Evolutionary conservation across 2,113 vertebrate genomes (phyloP).

Genomic region (Pseudopipra pipra): DNA sequence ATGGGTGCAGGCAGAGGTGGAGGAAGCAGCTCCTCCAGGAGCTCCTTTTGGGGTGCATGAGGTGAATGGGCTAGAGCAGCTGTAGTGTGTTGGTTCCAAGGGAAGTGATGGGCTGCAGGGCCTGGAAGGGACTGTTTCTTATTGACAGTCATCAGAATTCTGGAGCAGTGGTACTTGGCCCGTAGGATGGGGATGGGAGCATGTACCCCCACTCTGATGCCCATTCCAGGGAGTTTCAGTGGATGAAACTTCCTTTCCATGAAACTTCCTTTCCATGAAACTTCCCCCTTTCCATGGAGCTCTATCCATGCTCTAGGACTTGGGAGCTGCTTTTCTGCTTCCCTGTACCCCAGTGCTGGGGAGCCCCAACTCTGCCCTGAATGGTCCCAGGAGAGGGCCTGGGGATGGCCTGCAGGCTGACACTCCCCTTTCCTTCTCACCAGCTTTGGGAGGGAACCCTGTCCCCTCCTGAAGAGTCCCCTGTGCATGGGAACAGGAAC

Average conservation of each 20-base stretch:
- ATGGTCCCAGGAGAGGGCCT: too few relatives aligned
- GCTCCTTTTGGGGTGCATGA: background rate
- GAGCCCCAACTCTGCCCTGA: background rate
- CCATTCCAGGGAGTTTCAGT: background rate
- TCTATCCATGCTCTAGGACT: too few relatives aligned
- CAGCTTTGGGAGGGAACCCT: too few relatives aligned
- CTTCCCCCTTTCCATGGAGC: background rate
- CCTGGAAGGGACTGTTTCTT: background rate
- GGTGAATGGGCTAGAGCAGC: background rate
- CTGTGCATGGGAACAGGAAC: too few relatives aligned
- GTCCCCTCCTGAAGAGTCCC: too few relatives aligned
- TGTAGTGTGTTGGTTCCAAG: background rate
- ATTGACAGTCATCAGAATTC: background rate
- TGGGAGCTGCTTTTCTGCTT: background rate
- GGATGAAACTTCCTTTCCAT: too few relatives aligned
- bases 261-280: background rate
- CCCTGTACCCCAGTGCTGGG: background rate
- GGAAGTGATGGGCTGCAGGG: background rate
- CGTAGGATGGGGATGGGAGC: background rate
- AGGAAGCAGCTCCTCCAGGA: background rate
- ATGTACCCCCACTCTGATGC: accelerated
- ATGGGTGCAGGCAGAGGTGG: background rate
- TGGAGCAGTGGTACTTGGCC: background rate
- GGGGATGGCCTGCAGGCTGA: background rate
- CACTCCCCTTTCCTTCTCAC: too few relatives aligned